Evolutionary conservation across 2,888 invertebrate species (phyloP).

Genomic region (Trisateles emortualis): DNA sequence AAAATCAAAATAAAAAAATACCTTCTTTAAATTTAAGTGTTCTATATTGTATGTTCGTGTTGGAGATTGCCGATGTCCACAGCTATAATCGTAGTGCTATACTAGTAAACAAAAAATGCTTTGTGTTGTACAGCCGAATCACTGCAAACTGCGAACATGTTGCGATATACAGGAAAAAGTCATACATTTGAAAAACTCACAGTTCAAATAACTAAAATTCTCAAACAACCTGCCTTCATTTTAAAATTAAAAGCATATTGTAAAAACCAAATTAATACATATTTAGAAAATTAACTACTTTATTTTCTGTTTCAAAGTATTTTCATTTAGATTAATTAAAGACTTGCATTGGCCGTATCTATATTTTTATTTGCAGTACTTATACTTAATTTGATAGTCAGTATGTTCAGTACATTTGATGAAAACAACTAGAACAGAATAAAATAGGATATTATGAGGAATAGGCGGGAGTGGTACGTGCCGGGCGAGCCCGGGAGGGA

Average conservation of each 20-base stretch:
- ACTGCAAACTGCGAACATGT: background rate
- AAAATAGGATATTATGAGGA: constrained; percentile 7
- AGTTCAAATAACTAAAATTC: too few species aligned
- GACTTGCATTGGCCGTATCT: constrained; percentile 5
- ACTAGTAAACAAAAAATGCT: constrained; percentile 43
- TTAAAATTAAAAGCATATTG: too few species aligned
- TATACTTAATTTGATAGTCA: constrained; percentile 22
- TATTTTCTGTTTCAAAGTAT: too few species aligned
- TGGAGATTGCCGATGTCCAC: too few species aligned
- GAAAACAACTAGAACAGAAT: constrained; percentile 9
- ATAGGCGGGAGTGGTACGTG: constrained; percentile 7
- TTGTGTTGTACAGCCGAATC: constrained; percentile 43
- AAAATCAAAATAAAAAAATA: too few species aligned
- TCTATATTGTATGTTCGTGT: too few species aligned
- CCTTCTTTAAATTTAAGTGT: too few species aligned
- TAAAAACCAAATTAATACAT: too few species aligned
- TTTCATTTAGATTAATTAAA: constrained; percentile 28
- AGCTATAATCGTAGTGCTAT: too few species aligned
- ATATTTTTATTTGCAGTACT: constrained; percentile 19
- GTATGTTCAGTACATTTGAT: constrained; percentile 10
- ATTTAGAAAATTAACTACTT: too few species aligned
- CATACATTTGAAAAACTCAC: too few species aligned
- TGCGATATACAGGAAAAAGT: background rate
- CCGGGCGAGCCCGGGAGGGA: background rate
- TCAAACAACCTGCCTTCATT: too few species aligned